These are phyloP conservation scores for Diogma glabrata DNA, from an alignment of 2,888 invertebrate species.

Conservation along the genomic window DNA sequence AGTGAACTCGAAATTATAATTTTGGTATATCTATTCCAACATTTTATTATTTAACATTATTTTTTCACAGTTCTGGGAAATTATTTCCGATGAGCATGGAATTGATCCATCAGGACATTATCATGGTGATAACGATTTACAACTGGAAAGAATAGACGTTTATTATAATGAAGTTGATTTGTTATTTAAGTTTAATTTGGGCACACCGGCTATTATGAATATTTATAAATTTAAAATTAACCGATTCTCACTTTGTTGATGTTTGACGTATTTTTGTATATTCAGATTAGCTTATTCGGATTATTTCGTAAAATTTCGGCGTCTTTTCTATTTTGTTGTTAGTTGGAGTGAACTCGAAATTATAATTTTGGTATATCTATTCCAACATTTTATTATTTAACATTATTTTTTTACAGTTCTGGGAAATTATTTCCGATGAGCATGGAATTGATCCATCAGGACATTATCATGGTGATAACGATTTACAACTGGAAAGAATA, in stretches of 20 bases:
- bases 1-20: too few species aligned
- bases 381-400: not conserved
- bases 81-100: constrained; percentile 73
- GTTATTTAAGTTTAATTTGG: too few species aligned
- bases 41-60: not conserved
- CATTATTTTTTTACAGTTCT: constrained; percentile 41
- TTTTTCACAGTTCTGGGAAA: constrained; percentile 55
- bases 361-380: not conserved
- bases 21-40: not conserved
- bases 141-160: constrained; percentile 65
- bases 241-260: too few species aligned
- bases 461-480: constrained; percentile 58
- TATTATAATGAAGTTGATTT: constrained; percentile 78
- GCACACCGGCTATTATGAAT: too few species aligned
- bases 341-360: too few species aligned
- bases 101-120: constrained; percentile 63
- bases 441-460: constrained; percentile 67
- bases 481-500: constrained; percentile 63
- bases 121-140: constrained; percentile 59
- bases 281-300: too few species aligned
- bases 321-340: too few species aligned
- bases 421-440: constrained; percentile 73
- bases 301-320: too few species aligned
- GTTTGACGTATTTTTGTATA: too few species aligned
- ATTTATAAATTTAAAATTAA: too few species aligned